Evolutionary conservation across 1,140 invertebrate species (phyloP), one percentile per base, ranked within the genome.

Genomic region (Calycopis cecrops): DNA sequence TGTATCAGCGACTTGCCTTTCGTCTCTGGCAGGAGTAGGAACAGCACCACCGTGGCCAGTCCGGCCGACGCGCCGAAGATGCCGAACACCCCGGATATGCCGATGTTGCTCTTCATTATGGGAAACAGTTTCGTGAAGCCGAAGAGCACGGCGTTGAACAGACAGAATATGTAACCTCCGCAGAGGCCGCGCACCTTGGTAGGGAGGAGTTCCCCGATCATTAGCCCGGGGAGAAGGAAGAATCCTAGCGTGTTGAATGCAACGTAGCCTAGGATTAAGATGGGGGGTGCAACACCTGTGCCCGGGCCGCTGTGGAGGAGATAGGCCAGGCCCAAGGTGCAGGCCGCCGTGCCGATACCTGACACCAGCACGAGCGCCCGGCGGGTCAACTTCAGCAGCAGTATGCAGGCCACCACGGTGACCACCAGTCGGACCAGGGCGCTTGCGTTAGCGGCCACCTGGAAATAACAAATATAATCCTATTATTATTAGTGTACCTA

Each of bases 21-120:
- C 0, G 95, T 96, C 88, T 97, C 95, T 14, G 95, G 95, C 33
- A 97, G 83, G 49, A 93, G 86, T 0, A 95, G 80, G 62, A 90
- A 94, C 54, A 94, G 83, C 35, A 96, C 91, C 0, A 94, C 47
- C 8, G 92, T 90, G 4, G 92, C 89, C 4, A 94, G 65, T 1
- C 91, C 54, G 1, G 93, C 91, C 6, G 93, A 89, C 0, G 87
- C 75, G 14, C 92, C 93, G 69, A 96, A 96, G 11, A 93, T 75
- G 3, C 88, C 81, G 68, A 94, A 94, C 0, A 94, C 80, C 3
- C 92, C 93, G 1, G 88, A 73, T 58, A 91, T 88, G 47, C 92
- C 90, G 0, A 94, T 86, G 6, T 75, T 69, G 0, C 80, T 65
- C 35, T 90, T 89, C 59, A 94, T 85, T 0, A 88, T 67, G 0